Evolutionary conservation across 1,140 invertebrate genomes (phyloP).

Genomic region (Scaptomyza graminum): DNA sequence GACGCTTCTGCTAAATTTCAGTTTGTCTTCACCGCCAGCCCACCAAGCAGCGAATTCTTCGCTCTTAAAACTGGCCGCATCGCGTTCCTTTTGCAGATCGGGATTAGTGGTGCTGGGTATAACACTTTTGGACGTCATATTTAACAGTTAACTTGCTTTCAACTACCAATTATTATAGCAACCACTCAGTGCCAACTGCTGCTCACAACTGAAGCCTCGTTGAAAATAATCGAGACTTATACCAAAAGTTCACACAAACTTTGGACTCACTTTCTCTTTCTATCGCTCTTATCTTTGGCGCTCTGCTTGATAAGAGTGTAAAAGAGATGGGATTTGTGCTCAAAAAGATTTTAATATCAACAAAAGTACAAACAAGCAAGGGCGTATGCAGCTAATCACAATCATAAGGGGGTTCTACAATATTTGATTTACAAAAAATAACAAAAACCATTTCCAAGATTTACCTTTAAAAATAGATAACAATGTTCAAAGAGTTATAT

Average conservation of each 20-base stretch:
- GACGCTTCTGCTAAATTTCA: constrained; percentile 85
- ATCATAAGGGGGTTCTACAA: too few relatives aligned
- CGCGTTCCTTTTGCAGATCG: constrained; percentile 90
- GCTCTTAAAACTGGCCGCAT: constrained; percentile 89
- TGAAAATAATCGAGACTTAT: background rate
- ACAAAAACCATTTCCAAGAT: too few relatives aligned
- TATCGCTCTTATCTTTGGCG: background rate
- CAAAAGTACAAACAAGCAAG: background rate
- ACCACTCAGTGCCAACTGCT: background rate
- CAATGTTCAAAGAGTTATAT: background rate
- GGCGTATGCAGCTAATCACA: background rate
- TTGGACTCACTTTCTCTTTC: constrained; percentile 9
- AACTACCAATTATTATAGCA: background rate
- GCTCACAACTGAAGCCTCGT: constrained; percentile 16
- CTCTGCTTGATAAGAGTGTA: background rate
- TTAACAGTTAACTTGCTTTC: background rate
- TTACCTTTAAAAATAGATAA: too few relatives aligned
- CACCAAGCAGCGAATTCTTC: constrained; percentile 91
- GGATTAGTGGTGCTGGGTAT: constrained; percentile 69
- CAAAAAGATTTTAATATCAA: background rate
- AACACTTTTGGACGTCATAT: constrained; percentile 25
- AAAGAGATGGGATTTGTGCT: background rate
- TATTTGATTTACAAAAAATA: too few relatives aligned
- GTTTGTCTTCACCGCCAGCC: constrained; percentile 90
- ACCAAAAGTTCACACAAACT: background rate